Evolutionary conservation across 2,888 invertebrate genomes (phyloP).

Genomic region (Polydrusus tereticollis): DNA sequence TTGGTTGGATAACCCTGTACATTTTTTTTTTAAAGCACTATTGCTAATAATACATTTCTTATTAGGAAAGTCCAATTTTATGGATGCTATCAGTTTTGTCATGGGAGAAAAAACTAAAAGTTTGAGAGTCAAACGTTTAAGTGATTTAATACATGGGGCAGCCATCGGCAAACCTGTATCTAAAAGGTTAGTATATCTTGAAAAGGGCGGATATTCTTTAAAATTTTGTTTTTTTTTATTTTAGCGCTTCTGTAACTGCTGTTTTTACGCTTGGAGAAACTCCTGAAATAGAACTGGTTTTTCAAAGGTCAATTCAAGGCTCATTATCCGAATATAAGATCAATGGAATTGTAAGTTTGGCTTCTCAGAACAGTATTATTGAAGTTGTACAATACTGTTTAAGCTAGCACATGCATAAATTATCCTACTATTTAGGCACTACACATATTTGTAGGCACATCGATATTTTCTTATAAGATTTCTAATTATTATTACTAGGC

Average conservation of each 20-base stretch:
- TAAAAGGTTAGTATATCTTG: slow-evolving; percentile 72
- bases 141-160: slow-evolving; percentile 98
- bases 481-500: too few relatives aligned
- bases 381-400: slow-evolving; percentile 57
- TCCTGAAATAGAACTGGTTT: slow-evolving; percentile 82
- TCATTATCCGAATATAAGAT: slow-evolving; percentile 95
- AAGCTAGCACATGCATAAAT: slow-evolving; percentile 61
- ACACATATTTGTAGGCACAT: slow-evolving; percentile 42
- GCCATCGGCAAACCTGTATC: slow-evolving; percentile 95
- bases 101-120: slow-evolving; percentile 98
- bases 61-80: slow-evolving; percentile 98
- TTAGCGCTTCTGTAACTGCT: slow-evolving; percentile 94
- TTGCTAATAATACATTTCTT: too few relatives aligned
- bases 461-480: slow-evolving; percentile 52
- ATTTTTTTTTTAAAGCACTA: too few relatives aligned
- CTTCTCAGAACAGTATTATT: slow-evolving; percentile 56
- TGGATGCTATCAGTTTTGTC: slow-evolving; percentile 99
- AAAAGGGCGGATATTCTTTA: too few relatives aligned
- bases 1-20: too few relatives aligned
- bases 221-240: slow-evolving; percentile 53
- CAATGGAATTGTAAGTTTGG: slow-evolving; percentile 81
- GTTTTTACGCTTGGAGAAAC: slow-evolving; percentile 88
- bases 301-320: slow-evolving; percentile 91
- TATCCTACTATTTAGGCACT: slow-evolving; percentile 46
- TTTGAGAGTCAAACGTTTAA: slow-evolving; percentile 92